Conservation (phyloP, 2,797 vertebrate genomes). For the Parotocinclus haroldoi region DNA sequence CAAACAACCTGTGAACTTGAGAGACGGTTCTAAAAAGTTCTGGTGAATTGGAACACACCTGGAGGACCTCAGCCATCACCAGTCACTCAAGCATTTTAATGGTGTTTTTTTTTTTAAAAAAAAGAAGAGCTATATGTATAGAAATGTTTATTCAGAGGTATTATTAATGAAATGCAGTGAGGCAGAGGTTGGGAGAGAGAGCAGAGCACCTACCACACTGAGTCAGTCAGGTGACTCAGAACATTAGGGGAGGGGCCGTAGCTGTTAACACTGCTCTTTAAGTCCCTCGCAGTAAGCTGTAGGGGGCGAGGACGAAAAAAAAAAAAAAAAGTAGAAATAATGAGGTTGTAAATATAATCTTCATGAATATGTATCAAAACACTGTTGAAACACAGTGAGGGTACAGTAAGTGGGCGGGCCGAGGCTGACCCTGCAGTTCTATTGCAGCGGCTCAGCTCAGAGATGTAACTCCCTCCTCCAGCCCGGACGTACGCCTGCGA, state of each 20-base stretch:
- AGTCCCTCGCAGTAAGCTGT: constrained; percentile 58
- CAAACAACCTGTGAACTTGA: constrained; percentile 12
- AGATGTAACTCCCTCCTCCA: constrained; percentile 44
- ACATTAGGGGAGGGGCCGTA: constrained; percentile 65
- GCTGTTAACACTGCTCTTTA: constrained; percentile 77
- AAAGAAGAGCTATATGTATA: constrained; percentile 80
- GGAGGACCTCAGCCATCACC: constrained; percentile 64
- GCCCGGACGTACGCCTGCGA: constrained; percentile 57
- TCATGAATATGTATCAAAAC: constrained; percentile 69
- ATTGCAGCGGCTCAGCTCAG: constrained; percentile 71
- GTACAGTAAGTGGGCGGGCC: constrained; percentile 67
- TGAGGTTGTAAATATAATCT: constrained; percentile 81
- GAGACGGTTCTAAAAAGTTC: constrained; percentile 9
- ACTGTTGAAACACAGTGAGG: constrained; percentile 63
- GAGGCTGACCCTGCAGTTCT: constrained; percentile 76
- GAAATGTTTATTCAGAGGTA: constrained; percentile 83
- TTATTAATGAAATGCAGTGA: constrained; percentile 79
- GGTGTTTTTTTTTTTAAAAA: constrained; percentile 71
- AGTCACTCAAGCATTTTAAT: constrained; percentile 73
- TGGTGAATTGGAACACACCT: constrained; percentile 19
- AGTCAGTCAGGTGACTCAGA: constrained; percentile 45
- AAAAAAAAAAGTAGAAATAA: constrained; percentile 61
- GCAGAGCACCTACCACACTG: constrained; percentile 56
- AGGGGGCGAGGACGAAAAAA: constrained; percentile 55
- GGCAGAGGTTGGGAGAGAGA: constrained; percentile 61